Evolutionary conservation across 2,888 invertebrate genomes (phyloP), one percentile per base, ranked within the genome.

Genomic region (Alviniconcha strummeri): DNA sequence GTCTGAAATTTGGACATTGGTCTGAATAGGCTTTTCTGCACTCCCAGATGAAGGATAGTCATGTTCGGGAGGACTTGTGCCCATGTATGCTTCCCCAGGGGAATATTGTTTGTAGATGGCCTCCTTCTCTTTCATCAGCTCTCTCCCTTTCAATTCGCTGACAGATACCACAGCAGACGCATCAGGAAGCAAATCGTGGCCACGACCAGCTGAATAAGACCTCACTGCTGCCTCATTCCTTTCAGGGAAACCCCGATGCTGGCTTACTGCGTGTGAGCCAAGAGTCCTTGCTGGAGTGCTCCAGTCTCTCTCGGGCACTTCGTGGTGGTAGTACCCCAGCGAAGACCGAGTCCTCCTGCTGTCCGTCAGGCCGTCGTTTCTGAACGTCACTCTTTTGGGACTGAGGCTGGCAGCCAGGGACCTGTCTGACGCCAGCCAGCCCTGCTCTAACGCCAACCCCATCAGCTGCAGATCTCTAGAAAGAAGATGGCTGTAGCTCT

Each of bases 231-330:
- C 36, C 36, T 36, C 36, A 36, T 36, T 36, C 1, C 36, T 36
- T 36, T 36, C 36, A 36, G 36, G 36, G 36, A 36, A 36, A 36
- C 36, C 36, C 36, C 36, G 36, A 36, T 36, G 36, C 36, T 36
- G 36, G 36, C 36, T 36, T 36, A 36, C 36, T 1, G 36, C 36
- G 36, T 36, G 36, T 36, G 60, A 4, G 13, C 60, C 60, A 60
- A 11, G 11, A n/a, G 69, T 56, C 13, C 17, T 57, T 1, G 69
- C 3, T 0, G 56, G 64, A 19, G 8, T 56, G 19, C 54, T 77
- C 82, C 82, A 82, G 56, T 82, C 82, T 36, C 82, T 82, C 67
- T 82, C 82, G 11, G 82, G 82, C n/a, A 82, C 71, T 19, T 78
- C 78, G 36, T 78, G 78, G 6, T 60, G 78, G 64, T 19, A 78